phyloP scores from a whole-genome alignment of 2,113 vertebrate species.

The Pantherophis guttatus region DNA sequence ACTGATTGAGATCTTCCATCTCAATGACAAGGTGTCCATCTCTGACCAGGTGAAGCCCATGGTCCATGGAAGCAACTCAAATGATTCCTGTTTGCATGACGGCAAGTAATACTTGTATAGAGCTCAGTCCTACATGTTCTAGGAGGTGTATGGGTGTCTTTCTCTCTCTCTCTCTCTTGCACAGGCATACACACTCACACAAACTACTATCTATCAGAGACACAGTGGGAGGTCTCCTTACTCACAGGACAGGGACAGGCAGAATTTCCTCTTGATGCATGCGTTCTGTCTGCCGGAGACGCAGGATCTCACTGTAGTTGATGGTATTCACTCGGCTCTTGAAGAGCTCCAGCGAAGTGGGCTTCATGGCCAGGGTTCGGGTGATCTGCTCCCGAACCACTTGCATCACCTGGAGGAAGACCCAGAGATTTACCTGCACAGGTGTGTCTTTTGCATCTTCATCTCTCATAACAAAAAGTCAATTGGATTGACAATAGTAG shows the following conservation, averaged over 20 bases:
- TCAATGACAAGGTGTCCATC: background rate
- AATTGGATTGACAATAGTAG: background rate
- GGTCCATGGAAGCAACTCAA: background rate
- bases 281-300: constrained; percentile 90
- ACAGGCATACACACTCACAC: background rate
- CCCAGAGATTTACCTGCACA: background rate
- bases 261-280: constrained; percentile 94
- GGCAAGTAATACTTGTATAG: background rate
- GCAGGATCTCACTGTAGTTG: constrained; percentile 94
- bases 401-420: constrained; percentile 84
- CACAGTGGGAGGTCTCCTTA: constrained; percentile 3
- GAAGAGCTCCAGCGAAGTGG: constrained; percentile 93
- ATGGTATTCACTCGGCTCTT: constrained; percentile 87
- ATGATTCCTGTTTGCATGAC: background rate
- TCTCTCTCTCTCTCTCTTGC: background rate
- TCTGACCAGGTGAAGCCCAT: background rate
- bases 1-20: background rate
- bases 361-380: constrained; percentile 85
- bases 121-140: background rate
- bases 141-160: background rate
- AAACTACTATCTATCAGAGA: background rate
- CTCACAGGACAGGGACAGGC: constrained; percentile 91
- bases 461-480: background rate
- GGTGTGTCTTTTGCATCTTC: background rate
- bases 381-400: constrained; percentile 97